A percentile compares a stretch with the other conserved stretches of the same genome.
Evolutionary conservation across 2,113 vertebrate species (phyloP).

Genomic region (Falcunculus frontatus): DNA sequence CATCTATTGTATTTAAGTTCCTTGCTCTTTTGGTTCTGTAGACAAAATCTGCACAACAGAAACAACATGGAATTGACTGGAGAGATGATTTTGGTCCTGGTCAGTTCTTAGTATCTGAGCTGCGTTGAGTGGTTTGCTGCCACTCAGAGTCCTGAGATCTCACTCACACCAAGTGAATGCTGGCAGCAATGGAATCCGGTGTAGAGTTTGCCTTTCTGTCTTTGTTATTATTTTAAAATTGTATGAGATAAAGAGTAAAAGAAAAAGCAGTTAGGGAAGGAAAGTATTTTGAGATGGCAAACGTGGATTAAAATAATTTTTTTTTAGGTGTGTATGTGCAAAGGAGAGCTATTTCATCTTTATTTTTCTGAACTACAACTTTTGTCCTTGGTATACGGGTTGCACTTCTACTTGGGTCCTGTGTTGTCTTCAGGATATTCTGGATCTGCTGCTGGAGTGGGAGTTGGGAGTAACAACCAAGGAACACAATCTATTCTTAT

Average conservation of each 20-base stretch:
- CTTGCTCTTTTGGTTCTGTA: background rate
- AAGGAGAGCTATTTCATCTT: background rate
- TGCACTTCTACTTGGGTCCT: background rate
- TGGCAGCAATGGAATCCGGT: background rate
- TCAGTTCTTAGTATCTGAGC: background rate
- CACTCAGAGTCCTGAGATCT: background rate
- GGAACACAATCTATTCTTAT: background rate
- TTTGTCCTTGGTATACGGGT: background rate
- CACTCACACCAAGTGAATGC: background rate
- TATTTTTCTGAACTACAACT: background rate
- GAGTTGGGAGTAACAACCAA: background rate
- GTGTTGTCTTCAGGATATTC: background rate
- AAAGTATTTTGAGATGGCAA: background rate
- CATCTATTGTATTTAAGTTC: background rate
- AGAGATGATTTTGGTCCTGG: background rate
- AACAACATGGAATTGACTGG: background rate
- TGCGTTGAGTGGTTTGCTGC: background rate
- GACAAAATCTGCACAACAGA: background rate
- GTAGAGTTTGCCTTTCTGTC: background rate
- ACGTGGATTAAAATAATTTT: background rate
- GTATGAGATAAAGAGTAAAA: background rate
- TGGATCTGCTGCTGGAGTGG: background rate
- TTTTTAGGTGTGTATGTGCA: background rate
- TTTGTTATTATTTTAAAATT: background rate
- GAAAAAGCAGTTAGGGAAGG: background rate